Percentiles rank a stretch among this genome's conserved stretches.
phyloP scores from a whole-genome alignment of 2,113 vertebrate species.

The Corvus cornix region DNA sequence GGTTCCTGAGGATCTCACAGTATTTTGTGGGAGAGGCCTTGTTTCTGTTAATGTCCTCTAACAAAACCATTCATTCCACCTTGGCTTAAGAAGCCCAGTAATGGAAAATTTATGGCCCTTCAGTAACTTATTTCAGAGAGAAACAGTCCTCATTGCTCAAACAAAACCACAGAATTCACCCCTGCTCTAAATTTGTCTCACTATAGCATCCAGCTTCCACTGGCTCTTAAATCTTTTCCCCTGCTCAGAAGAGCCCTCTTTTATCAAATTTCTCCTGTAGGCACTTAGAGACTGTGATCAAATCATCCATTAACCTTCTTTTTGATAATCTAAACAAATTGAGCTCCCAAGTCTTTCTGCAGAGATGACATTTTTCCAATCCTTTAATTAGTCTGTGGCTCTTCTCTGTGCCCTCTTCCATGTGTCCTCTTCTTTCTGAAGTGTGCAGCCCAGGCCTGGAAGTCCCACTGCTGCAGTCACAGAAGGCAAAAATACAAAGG shows the following conservation, averaged over 20 bases:
- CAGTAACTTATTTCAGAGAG: neutral
- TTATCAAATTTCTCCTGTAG: neutral
- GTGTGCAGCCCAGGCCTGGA: neutral
- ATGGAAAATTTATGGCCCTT: neutral
- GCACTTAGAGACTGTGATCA: neutral
- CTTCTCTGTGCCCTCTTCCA: neutral
- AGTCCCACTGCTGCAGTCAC: neutral
- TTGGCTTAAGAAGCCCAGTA: neutral
- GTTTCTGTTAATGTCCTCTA: neutral
- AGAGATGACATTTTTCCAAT: conserved; percentile 1
- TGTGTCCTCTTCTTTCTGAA: neutral
- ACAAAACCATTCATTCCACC: neutral
- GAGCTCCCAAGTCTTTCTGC: neutral
- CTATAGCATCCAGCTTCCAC: neutral
- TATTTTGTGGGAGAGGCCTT: neutral
- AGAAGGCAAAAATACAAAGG: neutral
- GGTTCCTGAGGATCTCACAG: neutral
- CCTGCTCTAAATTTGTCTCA: neutral
- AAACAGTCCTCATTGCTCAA: neutral
- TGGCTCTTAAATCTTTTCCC: neutral
- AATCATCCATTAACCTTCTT: conserved; percentile 22
- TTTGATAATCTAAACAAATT: conserved; percentile 32
- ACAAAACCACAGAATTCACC: neutral
- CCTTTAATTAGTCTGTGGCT: neutral
- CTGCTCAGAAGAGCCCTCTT: neutral